Base-by-base conservation (phyloP, 2,888 invertebrate genomes). In the Sesamia inferens region DNA sequence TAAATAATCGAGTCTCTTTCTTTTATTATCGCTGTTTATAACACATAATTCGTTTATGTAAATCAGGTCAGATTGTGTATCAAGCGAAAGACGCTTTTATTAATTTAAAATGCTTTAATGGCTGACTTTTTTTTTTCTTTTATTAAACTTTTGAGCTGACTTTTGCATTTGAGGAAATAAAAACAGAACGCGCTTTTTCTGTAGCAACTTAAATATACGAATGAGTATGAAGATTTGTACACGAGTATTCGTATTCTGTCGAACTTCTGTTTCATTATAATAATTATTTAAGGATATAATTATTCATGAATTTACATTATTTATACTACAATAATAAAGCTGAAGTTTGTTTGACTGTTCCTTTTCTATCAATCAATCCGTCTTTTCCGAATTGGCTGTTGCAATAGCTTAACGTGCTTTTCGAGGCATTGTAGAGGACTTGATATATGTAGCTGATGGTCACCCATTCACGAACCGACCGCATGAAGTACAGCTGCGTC, bases 31-130 rank as follows among this genome's bases (percentile, higher is more conserved):
- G 71, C 71, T 82, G 76, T 84, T 84, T 80, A 83, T 77, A 75
- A 69, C 70, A 68, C 79, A 79, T 88, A 87, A 87, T 87, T 87
- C 73, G 73, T 78, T 71, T 74, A 85, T 85, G 87, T 86, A 83
- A 86, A 86, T 88, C 79, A 88, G 88, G 88, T 80, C 88, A 87
- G 82, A 83, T 80, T 86, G 79, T 88, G 82, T 86, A 86, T 85
- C 82, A 87, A 76, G 79, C n/a, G 39, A 64, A 69, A 68, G 62
- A 78, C 47, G 42, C 19, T 57, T 72, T 71, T 78, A 65, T 74
- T 79, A 78, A 84, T 82, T 82, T 84, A 55, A 79, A 77, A 69
- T 75, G 71, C 71, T 71, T 76, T 68, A 78, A 78, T 69, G 66
- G 58, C 19, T 57, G 71, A 39, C 31, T 57, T 68, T 75, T 65